Percentiles rank a stretch among this genome's conserved stretches.
phyloP scores from a whole-genome alignment of 2,797 vertebrate species.

The Miichthys miiuy region DNA sequence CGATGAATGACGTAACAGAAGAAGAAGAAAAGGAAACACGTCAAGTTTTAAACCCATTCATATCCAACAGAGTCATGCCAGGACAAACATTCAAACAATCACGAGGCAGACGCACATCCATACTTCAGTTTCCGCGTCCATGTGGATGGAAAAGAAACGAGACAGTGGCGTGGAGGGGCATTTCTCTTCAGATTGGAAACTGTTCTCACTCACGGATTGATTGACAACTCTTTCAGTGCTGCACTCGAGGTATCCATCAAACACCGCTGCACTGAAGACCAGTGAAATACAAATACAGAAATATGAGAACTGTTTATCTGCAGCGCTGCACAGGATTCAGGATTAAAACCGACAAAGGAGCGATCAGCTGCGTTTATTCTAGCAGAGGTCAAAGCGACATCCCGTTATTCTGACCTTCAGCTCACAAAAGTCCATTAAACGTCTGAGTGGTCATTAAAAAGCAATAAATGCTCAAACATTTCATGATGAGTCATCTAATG shows the following conservation, averaged over 20 bases:
- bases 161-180: not conserved
- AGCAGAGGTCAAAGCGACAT: constrained; percentile 12
- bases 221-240: too few relatives aligned
- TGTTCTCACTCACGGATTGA: too few relatives aligned
- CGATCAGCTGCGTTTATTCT: not conserved
- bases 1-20: too few relatives aligned
- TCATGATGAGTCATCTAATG: constrained; percentile 57
- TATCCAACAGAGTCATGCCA: too few relatives aligned
- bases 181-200: not conserved
- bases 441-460: constrained; percentile 59
- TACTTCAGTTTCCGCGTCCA: not conserved
- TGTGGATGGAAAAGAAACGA: too few relatives aligned
- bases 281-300: not conserved
- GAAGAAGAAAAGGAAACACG: too few relatives aligned
- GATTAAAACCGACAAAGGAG: not conserved
- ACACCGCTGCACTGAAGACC: not conserved
- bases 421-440: constrained; percentile 40
- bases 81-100: not conserved
- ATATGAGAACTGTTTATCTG: not conserved
- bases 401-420: not conserved
- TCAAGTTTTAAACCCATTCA: too few relatives aligned
- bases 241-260: not conserved
- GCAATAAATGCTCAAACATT: constrained; percentile 55
- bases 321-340: not conserved
- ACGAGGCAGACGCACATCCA: not conserved